A percentile compares a stretch with the other conserved stretches of the same genome.
Evolutionary conservation across 1,140 invertebrate genomes (phyloP).

Genomic region (Littorina saxatilis): DNA sequence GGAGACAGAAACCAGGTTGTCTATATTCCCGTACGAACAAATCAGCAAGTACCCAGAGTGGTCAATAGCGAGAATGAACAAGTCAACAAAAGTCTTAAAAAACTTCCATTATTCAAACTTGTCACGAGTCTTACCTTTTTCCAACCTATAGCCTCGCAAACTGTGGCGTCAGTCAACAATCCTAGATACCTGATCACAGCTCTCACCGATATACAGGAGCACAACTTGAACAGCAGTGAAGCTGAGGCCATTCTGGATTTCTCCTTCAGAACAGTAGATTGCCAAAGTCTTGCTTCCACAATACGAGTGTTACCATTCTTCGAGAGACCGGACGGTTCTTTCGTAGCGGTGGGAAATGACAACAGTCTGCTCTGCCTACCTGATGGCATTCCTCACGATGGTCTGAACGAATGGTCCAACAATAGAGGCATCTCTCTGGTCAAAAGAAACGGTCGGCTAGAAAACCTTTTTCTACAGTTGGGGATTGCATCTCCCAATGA

Average conservation of each 20-base stretch:
- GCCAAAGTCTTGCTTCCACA: neutral
- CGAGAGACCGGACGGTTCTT: constrained; percentile 10
- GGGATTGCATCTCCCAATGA: neutral
- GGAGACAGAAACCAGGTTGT: constrained; percentile 3
- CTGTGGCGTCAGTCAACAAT: constrained; percentile 14
- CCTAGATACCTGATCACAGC: neutral
- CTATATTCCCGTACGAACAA: constrained; percentile 1
- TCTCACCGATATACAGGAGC: neutral
- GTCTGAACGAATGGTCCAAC: constrained; percentile 2
- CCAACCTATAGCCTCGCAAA: neutral
- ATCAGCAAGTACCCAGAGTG: neutral
- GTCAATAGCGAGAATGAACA: neutral
- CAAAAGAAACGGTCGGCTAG: neutral
- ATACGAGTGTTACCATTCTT: constrained; percentile 1
- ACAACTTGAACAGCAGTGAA: neutral
- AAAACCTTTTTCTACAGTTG: neutral
- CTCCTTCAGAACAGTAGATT: neutral
- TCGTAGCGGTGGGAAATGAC: neutral
- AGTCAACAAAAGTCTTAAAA: neutral
- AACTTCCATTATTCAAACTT: neutral
- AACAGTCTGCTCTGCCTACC: neutral
- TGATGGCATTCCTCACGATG: neutral
- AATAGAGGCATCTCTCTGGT: neutral
- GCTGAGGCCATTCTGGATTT: neutral
- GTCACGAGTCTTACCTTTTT: neutral